Percentiles rank a stretch among this genome's conserved stretches.
These are phyloP conservation scores for Eciton burchellii DNA, from an alignment of 1,140 invertebrate species.

Conservation along the genomic window DNA sequence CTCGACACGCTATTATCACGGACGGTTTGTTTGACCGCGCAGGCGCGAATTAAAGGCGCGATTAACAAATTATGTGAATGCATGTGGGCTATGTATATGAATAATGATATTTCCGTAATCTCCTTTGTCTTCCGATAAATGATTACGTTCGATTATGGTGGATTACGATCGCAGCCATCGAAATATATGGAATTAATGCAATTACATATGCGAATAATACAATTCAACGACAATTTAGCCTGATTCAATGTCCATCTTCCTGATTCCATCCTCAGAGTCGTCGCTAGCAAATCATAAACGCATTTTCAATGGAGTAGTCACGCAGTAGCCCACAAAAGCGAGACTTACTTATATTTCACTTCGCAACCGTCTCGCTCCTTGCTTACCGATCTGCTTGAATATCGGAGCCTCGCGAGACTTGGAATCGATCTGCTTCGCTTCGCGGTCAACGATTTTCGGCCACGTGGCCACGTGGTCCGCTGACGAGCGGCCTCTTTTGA, in stretches of 20 bases:
- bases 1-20: conserved; percentile 25
- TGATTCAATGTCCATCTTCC: no score
- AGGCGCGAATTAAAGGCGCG: conserved; percentile 33
- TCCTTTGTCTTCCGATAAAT: conserved; percentile 30
- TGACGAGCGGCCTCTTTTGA: conserved; percentile 59
- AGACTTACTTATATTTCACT: no score
- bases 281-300: not conserved
- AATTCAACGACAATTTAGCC: no score
- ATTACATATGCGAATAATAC: no score
- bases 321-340: no score
- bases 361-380: no score
- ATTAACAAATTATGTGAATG: conserved; percentile 59
- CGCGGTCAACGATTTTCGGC: not conserved
- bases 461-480: not conserved
- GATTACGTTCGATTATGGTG: conserved; percentile 24
- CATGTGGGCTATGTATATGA: not conserved
- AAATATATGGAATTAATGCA: no score
- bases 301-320: not conserved
- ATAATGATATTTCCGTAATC: conserved; percentile 5
- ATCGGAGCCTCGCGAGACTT: not conserved
- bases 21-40: conserved; percentile 6
- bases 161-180: not conserved
- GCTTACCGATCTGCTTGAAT: no score
- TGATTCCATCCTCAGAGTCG: no score
- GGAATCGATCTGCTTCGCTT: not conserved